These are phyloP conservation scores for Hydrotaea cyrtoneurina DNA, from an alignment of 2,888 invertebrate genomes.

Conservation along the genomic window DNA sequence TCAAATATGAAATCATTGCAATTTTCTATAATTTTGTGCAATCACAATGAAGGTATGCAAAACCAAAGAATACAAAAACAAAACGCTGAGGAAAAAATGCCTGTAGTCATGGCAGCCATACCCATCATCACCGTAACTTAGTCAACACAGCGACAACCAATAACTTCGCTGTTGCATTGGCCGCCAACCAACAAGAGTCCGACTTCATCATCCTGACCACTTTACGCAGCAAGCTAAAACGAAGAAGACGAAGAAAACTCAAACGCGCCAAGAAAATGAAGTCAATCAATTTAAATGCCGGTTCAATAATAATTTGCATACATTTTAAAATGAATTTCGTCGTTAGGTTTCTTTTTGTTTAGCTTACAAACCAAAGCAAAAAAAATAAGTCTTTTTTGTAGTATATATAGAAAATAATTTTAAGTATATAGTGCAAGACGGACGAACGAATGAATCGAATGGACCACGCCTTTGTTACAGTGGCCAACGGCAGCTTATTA, in stretches of 20 bases:
- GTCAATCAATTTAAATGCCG: constrained; percentile 75
- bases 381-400: constrained; percentile 45
- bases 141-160: constrained; percentile 39
- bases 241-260: constrained; percentile 38
- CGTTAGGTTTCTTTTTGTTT: constrained; percentile 41
- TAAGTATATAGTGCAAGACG: constrained; percentile 60
- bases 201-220: constrained; percentile 56
- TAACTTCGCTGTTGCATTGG: constrained; percentile 40
- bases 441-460: constrained; percentile 68
- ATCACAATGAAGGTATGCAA: constrained; percentile 68
- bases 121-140: constrained; percentile 35
- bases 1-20: constrained; percentile 75
- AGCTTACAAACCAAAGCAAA: constrained; percentile 41
- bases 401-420: constrained; percentile 63
- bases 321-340: constrained; percentile 65
- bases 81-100: constrained; percentile 62
- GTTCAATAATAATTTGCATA: constrained; percentile 76
- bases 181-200: constrained; percentile 40
- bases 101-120: constrained; percentile 66
- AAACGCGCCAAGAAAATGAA: constrained; percentile 71
- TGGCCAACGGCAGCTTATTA: constrained; percentile 72
- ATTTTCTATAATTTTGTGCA: constrained; percentile 79
- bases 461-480: constrained; percentile 72
- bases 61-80: constrained; percentile 25
- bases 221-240: constrained; percentile 44